Evolutionary conservation across 2,888 invertebrate genomes (phyloP).

Genomic region (Lasioglossum vierecki): DNA sequence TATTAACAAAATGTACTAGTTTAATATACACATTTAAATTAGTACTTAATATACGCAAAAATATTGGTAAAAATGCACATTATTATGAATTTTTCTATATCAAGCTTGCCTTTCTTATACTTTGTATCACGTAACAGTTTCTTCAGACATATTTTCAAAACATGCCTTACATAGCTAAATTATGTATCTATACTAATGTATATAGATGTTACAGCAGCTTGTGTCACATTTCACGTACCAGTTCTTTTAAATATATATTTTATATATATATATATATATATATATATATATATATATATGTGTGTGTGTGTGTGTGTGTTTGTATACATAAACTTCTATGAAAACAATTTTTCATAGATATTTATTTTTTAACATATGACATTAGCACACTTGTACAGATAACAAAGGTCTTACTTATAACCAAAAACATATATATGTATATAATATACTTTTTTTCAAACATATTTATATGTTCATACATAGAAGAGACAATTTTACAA

Average conservation of each 20-base stretch:
- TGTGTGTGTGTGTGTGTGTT: background rate
- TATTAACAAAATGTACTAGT: slow-evolving; percentile 38
- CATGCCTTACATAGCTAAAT: slow-evolving; percentile 50
- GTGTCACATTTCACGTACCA: slow-evolving; percentile 35
- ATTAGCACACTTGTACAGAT: slow-evolving; percentile 37
- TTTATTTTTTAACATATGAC: slow-evolving; percentile 38
- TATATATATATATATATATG: no score
- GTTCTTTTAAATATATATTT: background rate
- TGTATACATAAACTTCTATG: slow-evolving; percentile 25
- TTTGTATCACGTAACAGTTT: slow-evolving; percentile 30
- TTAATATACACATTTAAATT: slow-evolving; percentile 42
- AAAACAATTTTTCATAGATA: slow-evolving; percentile 38
- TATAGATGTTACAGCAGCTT: slow-evolving; percentile 56
- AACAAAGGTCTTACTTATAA: slow-evolving; percentile 39
- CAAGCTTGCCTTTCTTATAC: slow-evolving; percentile 33
- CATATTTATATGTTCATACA: slow-evolving; percentile 25
- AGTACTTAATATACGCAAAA: slow-evolving; percentile 57
- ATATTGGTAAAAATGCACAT: slow-evolving; percentile 54
- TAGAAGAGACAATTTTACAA: slow-evolving; percentile 34
- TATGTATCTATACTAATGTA: slow-evolving; percentile 31
- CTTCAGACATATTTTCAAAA: slow-evolving; percentile 43
- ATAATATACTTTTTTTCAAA: slow-evolving; percentile 24
- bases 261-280: no score
- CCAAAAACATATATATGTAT: slow-evolving; percentile 34
- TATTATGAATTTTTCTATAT: slow-evolving; percentile 39